Percentiles rank a stretch among this genome's conserved stretches.
These are phyloP conservation scores for Notocelia uddmanniana DNA, from an alignment of 2,888 invertebrate genomes.

Conservation along the genomic window DNA sequence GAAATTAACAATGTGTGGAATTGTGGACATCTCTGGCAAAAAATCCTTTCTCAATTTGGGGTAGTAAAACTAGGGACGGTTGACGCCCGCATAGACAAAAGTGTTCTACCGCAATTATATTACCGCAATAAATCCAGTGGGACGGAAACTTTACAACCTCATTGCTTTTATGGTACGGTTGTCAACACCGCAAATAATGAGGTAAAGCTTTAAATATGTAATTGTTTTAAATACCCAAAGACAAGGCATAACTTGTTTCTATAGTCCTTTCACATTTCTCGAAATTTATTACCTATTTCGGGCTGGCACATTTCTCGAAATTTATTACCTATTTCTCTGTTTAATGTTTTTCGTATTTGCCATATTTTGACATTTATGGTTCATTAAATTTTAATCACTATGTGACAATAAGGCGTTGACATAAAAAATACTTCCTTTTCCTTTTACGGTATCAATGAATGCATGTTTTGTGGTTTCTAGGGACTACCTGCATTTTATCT, in stretches of 20 bases:
- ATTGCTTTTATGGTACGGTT: constrained; percentile 61
- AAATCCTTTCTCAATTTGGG: constrained; percentile 64
- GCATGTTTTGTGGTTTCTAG: not conserved
- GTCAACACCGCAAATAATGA: constrained; percentile 72
- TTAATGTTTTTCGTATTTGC: constrained; percentile 23
- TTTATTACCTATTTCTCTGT: constrained; percentile 14
- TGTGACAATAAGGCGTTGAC: constrained; percentile 23
- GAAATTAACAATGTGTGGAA: constrained; percentile 65
- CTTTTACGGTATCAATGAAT: constrained; percentile 8
- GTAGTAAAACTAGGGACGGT: constrained; percentile 66
- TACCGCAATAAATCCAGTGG: constrained; percentile 71
- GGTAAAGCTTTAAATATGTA: constrained; percentile 50
- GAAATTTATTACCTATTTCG: constrained; percentile 11
- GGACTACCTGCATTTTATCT: not conserved
- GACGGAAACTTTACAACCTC: constrained; percentile 67
- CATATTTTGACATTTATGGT: constrained; percentile 36
- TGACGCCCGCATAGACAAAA: constrained; percentile 64
- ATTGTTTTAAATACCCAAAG: constrained; percentile 49
- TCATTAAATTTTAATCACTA: constrained; percentile 17
- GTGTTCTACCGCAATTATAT: constrained; percentile 76
- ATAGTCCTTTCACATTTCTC: constrained; percentile 19
- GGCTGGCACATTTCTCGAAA: constrained; percentile 1
- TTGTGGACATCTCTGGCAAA: constrained; percentile 59
- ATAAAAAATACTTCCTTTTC: constrained; percentile 11
- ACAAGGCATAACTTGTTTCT: constrained; percentile 34